Percentiles rank a stretch among this genome's conserved stretches.
phyloP scores from a whole-genome alignment of 2,797 vertebrate species.

The Ibycter americanus region DNA sequence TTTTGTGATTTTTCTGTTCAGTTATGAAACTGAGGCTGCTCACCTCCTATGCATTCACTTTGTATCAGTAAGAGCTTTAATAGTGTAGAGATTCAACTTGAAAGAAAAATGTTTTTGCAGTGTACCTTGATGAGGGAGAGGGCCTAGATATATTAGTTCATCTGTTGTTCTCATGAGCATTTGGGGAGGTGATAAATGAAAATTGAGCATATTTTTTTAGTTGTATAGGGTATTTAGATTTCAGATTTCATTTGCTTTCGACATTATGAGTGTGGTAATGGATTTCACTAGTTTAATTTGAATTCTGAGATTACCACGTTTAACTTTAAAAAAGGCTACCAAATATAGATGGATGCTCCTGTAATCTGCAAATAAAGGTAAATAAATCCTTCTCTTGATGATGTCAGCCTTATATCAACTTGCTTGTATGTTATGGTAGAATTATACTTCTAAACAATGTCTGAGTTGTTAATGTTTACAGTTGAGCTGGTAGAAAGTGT shows the following conservation, averaged over 20 bases:
- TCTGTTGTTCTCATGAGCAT: not conserved
- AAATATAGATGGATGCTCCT: not conserved
- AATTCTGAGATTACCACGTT: not conserved
- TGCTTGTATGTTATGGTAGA: not conserved
- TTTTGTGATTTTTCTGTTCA: not conserved
- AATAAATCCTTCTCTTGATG: not conserved
- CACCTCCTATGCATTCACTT: conserved; percentile 10
- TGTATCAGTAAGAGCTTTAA: not conserved
- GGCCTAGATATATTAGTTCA: not conserved
- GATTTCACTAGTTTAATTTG: not conserved
- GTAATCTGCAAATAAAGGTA: not conserved
- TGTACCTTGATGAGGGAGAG: not conserved
- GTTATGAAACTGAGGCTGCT: conserved; percentile 26
- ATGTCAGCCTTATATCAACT: not conserved
- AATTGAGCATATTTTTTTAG: not conserved
- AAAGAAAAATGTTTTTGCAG: not conserved
- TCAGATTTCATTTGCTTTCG: not conserved
- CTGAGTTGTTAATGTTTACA: not conserved
- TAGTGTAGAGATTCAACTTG: not conserved
- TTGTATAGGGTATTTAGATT: not conserved
- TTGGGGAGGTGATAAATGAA: not conserved
- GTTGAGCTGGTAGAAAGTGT: not conserved
- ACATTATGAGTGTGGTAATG: not conserved
- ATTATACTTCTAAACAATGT: not conserved
- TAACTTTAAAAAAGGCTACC: not conserved